Conservation (phyloP, 2,113 vertebrate species). For the Cervus canadensis region DNA sequence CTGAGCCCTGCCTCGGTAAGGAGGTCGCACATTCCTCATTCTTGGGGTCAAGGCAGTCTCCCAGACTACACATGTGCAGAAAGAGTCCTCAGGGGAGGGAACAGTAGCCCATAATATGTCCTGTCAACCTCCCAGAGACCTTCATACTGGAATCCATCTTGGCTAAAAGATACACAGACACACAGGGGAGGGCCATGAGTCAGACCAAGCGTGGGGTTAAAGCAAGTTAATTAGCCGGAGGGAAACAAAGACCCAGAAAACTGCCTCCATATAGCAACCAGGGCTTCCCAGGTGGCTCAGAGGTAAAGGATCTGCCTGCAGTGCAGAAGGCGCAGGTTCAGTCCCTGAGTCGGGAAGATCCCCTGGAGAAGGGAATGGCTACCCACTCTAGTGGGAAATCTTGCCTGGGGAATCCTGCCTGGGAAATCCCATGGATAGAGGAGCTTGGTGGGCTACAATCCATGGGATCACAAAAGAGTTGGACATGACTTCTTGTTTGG, state of each 20-base stretch:
- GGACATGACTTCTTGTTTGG: neutral
- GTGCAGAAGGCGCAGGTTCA: neutral
- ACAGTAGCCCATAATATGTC: neutral
- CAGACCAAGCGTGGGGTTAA: neutral
- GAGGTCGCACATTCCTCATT: neutral
- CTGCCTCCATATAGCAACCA: neutral
- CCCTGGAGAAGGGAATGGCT: neutral
- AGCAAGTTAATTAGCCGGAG: neutral
- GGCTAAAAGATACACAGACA: neutral
- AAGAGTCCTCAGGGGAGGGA: neutral
- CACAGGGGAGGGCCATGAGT: neutral
- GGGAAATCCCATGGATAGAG: neutral
- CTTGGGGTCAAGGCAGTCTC: neutral
- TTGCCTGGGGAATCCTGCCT: neutral
- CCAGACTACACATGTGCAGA: neutral
- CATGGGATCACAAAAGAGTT: neutral
- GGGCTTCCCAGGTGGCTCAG: neutral
- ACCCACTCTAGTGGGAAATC: neutral
- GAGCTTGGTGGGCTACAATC: neutral
- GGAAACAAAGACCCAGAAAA: neutral
- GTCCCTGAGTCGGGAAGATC: neutral
- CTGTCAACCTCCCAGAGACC: neutral
- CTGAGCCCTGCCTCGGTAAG: neutral
- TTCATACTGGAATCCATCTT: neutral
- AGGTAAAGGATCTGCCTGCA: neutral